Base-by-base conservation (phyloP, 2,797 vertebrate species). In the Mergus octosetaceus region DNA sequence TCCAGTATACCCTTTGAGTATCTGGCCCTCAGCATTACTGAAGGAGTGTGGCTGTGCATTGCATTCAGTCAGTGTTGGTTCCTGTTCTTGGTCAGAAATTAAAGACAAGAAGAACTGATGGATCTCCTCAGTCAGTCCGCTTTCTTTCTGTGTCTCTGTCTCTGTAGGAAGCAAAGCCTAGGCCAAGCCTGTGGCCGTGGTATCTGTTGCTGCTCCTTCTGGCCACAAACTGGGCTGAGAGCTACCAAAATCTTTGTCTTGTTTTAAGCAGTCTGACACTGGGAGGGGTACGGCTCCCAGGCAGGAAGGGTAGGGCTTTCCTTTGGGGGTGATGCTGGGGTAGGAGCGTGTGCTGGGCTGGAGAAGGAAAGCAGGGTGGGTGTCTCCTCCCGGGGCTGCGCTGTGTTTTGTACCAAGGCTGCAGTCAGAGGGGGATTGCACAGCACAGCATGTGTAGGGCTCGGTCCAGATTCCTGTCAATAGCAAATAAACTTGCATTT, bases 391-490 rank as follows among this genome's bases (percentile, higher is more conserved):
- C 76, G 54, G 62, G 17, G 10, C 65, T 92, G 61, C 22, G 1
- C 10, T 12, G 74, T 27, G 11, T 60, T 85, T 54, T 65, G 81
- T 87, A 61, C 20, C 11, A 45, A 65, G 47, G 16, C 74, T 64
- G 45, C 34, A 41, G 15, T 74, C 43, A 36, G 45, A 74, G 75
- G 51, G 71, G 30, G 32, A 61, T 57, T 45, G 43, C 53, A 75
- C 39, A 66, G 4, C 45, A 28, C 17, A 45, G 51, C 10, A 4
- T 5, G 36, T 58, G 51, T 53, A 82, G 38, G 51, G 39, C 49
- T 94, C 43, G 11, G 27, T 89, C 77, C 81, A 69, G 84, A 24
- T 66, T 80, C 86, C 78, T 93, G 84, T 69, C 88, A 83, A 74
- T 32, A 93, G 39, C 64, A 90, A 75, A 82, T 71, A 80, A 78